Evolutionary conservation across 2,888 invertebrate species (phyloP).

Genomic region (Callosobruchus maculatus): DNA sequence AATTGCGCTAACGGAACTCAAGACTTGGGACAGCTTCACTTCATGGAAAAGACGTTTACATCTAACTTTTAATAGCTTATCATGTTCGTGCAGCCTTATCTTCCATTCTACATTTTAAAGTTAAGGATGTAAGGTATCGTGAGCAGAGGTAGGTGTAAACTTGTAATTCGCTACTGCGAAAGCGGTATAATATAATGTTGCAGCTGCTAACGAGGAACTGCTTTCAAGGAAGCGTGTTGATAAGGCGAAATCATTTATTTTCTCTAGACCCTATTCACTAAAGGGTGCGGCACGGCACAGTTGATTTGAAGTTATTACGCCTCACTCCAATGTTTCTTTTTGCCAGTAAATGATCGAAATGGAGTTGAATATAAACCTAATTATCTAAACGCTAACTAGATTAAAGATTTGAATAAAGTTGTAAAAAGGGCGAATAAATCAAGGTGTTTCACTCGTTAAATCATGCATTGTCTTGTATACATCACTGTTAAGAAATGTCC

Average conservation of each 20-base stretch:
- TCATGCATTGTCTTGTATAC: too few relatives aligned
- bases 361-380: background rate
- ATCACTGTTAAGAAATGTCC: too few relatives aligned
- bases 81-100: too few relatives aligned
- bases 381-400: background rate
- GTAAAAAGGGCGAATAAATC: too few relatives aligned
- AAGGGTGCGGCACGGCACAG: background rate
- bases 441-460: too few relatives aligned
- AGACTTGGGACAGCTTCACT: too few relatives aligned
- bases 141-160: background rate
- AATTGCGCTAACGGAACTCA: too few relatives aligned
- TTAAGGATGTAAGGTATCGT: background rate
- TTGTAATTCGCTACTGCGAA: background rate
- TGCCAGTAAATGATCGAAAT: background rate
- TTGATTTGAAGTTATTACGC: background rate
- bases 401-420: background rate
- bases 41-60: too few relatives aligned
- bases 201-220: background rate
- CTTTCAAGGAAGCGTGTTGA: background rate
- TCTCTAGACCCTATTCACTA: background rate
- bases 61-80: too few relatives aligned
- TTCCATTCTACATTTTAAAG: background rate
- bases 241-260: background rate
- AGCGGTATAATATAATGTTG: background rate
- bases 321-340: background rate